A percentile compares a stretch with the other conserved stretches of the same genome.
Conservation (phyloP, 2,888 invertebrate species). For the Trichogramma evanescens region DNA sequence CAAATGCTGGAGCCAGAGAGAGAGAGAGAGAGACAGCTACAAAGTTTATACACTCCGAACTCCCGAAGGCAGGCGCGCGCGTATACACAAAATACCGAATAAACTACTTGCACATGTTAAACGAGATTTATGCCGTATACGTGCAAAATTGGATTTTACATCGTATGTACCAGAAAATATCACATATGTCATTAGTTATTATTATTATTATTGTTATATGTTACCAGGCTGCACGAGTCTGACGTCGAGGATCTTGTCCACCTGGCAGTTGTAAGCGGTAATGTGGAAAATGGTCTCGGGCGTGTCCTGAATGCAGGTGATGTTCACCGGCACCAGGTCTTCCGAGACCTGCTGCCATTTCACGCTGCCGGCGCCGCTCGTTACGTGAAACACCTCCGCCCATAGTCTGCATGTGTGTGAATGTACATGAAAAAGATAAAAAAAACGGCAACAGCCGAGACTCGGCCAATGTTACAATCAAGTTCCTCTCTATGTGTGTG, state of each 20-base stretch:
- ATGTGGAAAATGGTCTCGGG: constrained; percentile 97
- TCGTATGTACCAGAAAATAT: too few species aligned
- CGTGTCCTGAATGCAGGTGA: constrained; percentile 94
- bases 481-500: too few species aligned
- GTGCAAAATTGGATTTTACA: too few species aligned
- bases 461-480: neutral
- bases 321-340: constrained; percentile 96
- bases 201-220: constrained; percentile 1
- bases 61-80: too few species aligned
- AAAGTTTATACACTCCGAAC: too few species aligned
- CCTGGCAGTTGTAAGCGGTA: constrained; percentile 97
- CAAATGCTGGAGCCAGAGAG: too few species aligned
- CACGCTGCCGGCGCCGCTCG: constrained; percentile 84
- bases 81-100: too few species aligned
- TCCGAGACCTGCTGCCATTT: constrained; percentile 98
- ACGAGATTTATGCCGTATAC: too few species aligned
- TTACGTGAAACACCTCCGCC: constrained; percentile 98
- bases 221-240: constrained; percentile 93
- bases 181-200: too few species aligned
- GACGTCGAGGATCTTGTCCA: constrained; percentile 96
- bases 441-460: neutral
- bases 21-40: too few species aligned
- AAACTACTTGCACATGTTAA: too few species aligned
- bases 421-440: neutral
- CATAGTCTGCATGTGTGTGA: constrained; percentile 66